phyloP scores from a whole-genome alignment of 2,113 vertebrate species.

The Pterocles gutturalis region DNA sequence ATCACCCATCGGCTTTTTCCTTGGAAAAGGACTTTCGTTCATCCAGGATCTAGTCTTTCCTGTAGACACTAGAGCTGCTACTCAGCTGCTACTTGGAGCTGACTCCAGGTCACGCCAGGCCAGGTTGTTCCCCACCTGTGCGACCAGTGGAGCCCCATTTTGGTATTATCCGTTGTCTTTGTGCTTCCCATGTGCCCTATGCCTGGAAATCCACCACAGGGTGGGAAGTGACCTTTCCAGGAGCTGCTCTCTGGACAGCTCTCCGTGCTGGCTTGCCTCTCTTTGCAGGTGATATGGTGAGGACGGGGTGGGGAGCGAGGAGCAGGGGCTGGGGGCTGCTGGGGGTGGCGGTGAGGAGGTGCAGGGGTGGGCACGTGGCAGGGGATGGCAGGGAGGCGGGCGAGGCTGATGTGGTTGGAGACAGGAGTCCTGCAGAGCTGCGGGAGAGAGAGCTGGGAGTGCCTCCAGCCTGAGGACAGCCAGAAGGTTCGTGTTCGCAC shows the following conservation, averaged over 20 bases:
- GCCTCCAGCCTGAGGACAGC: background rate
- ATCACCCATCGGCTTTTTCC: background rate
- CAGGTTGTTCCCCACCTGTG: background rate
- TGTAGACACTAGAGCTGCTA: background rate
- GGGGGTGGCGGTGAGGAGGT: background rate
- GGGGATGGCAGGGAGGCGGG: background rate
- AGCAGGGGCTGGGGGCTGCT: background rate
- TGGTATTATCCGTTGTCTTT: background rate
- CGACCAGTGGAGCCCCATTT: background rate
- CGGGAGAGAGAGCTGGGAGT: background rate
- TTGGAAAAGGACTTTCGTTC: background rate
- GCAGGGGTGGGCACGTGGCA: background rate
- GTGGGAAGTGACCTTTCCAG: background rate
- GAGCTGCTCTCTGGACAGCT: background rate
- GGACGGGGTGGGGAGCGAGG: background rate
- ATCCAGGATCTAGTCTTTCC: background rate
- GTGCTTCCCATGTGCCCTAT: rapidly evolving
- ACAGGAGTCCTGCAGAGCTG: background rate
- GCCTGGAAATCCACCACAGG: background rate
- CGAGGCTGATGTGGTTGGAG: background rate
- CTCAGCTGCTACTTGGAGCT: background rate
- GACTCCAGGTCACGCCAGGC: background rate
- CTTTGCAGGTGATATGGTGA: background rate
- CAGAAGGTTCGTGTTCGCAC: background rate
- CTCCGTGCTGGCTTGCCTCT: background rate